Percentiles rank a stretch among this genome's conserved stretches.
Conservation (phyloP, 2,888 invertebrate species). For the Folsomia manolachei region DNA sequence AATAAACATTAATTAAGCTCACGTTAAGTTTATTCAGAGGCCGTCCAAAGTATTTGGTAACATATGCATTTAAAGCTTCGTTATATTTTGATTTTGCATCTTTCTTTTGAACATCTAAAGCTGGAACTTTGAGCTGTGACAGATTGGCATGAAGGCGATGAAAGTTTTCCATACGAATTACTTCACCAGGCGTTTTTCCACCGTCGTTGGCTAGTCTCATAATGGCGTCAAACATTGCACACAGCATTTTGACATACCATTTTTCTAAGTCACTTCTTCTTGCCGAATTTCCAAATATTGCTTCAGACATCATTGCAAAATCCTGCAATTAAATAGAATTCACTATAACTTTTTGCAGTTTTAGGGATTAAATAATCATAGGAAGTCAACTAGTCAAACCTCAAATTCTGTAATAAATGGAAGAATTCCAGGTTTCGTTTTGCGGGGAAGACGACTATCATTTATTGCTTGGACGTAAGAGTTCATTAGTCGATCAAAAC, state of each 20-base stretch:
- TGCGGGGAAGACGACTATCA: conserved; percentile 70
- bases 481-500: conserved; percentile 87
- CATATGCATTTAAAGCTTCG: conserved; percentile 86
- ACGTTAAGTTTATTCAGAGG: conserved; percentile 88
- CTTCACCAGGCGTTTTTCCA: conserved; percentile 87
- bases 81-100: conserved; percentile 86
- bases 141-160: conserved; percentile 85
- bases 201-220: conserved; percentile 74
- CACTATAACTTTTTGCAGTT: not conserved
- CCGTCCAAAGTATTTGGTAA: conserved; percentile 89
- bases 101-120: conserved; percentile 80
- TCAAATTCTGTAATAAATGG: conserved; percentile 87
- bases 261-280: conserved; percentile 87
- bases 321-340: conserved; percentile 55
- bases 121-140: conserved; percentile 83
- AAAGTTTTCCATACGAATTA: conserved; percentile 93
- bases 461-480: conserved; percentile 75
- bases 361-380: too few relatives aligned
- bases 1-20: conserved; percentile 52
- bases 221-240: conserved; percentile 79
- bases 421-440: conserved; percentile 82
- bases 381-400: conserved; percentile 56
- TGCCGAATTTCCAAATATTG: conserved; percentile 79
- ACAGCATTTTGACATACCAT: conserved; percentile 79
- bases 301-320: conserved; percentile 82